These are phyloP conservation scores for Anolis sagrei DNA, from an alignment of 2,113 vertebrate genomes.

Conservation along the genomic window DNA sequence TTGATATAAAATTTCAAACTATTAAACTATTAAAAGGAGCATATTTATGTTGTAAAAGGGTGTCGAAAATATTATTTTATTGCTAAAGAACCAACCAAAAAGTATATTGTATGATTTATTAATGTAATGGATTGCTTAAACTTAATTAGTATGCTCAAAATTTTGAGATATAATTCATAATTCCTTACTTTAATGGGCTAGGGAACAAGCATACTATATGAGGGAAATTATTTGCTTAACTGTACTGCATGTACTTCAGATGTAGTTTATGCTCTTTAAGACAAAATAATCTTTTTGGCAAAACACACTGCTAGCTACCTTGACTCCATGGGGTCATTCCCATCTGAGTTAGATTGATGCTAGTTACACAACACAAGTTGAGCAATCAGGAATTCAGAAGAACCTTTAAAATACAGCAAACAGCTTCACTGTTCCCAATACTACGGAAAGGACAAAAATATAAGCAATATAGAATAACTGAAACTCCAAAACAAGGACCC, in stretches of 20 bases:
- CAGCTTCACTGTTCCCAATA: not conserved
- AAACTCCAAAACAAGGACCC: not conserved
- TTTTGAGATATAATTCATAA: not conserved
- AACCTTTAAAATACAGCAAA: not conserved
- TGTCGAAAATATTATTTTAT: not conserved
- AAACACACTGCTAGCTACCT: not conserved
- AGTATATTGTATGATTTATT: not conserved
- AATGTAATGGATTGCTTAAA: not conserved
- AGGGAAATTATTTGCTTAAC: not conserved
- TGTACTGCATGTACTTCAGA: not conserved
- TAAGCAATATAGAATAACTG: not conserved
- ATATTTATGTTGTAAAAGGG: not conserved
- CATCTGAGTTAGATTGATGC: not conserved
- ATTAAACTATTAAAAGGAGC: no score
- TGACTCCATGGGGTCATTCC: not conserved
- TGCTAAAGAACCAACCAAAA: not conserved
- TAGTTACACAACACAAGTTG: not conserved
- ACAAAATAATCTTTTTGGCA: not conserved
- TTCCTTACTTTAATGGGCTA: not conserved
- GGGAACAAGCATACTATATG: not conserved
- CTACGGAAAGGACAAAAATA: not conserved
- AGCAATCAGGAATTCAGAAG: not conserved
- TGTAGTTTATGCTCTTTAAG: not conserved
- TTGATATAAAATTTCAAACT: no score
- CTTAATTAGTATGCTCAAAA: slow-evolving; percentile 9